Evolutionary conservation across 1,140 invertebrate species (phyloP).

Genomic region (Trichomalopsis sarcophagae): DNA sequence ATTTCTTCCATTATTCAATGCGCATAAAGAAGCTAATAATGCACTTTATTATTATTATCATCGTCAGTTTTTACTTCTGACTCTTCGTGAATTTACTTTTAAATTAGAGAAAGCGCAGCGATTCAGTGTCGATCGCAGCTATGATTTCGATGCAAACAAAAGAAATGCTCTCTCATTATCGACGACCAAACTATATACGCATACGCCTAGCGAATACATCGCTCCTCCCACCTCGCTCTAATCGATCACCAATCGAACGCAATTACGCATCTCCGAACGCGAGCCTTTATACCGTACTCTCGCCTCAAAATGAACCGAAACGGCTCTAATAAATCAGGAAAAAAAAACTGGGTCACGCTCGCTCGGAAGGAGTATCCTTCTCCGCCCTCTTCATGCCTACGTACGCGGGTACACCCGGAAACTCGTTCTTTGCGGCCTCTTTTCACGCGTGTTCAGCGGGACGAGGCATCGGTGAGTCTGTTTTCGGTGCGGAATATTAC

Average conservation of each 20-base stretch:
- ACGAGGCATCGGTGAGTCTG: slow-evolving; percentile 29
- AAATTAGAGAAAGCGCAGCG: background rate
- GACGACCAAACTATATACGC: no score
- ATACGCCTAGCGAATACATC: no score
- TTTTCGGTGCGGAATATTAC: slow-evolving; percentile 19
- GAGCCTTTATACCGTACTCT: no score
- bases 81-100: background rate
- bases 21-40: background rate
- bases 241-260: no score
- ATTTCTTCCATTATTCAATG: background rate
- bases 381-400: background rate
- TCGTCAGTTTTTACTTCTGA: background rate
- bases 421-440: slow-evolving; percentile 12
- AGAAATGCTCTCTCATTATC: no score
- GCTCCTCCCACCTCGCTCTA: no score
- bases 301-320: background rate
- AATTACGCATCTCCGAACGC: no score
- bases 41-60: background rate
- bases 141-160: background rate
- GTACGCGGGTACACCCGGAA: background rate
- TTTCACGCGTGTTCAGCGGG: slow-evolving; percentile 11
- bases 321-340: slow-evolving; percentile 19
- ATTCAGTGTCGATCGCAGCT: background rate
- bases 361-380: background rate
- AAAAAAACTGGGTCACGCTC: background rate